Evolutionary conservation across 2,888 invertebrate species (phyloP).

Genomic region (Pediacus dermestoides): DNA sequence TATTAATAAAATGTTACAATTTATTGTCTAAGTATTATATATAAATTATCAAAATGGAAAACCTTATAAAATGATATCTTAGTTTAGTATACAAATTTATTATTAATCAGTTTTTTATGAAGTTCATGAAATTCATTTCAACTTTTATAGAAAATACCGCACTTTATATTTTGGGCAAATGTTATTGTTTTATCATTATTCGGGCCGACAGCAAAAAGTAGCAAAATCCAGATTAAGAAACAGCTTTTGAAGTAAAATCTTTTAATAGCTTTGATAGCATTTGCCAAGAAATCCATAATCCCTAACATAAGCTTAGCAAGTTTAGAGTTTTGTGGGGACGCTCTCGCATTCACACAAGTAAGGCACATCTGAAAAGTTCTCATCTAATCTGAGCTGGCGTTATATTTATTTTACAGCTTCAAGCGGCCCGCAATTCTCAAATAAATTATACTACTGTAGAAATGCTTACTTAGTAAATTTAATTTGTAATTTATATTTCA

Average conservation of each 20-base stretch:
- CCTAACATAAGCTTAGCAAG: conserved; percentile 7
- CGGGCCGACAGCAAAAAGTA: too few species aligned
- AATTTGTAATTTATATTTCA: conserved; percentile 27
- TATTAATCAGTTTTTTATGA: too few species aligned
- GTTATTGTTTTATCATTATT: too few species aligned
- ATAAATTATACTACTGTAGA: conserved; percentile 16
- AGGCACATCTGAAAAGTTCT: conserved; percentile 7
- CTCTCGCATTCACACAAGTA: conserved; percentile 1
- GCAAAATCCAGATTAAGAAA: neutral
- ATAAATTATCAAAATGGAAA: too few species aligned
- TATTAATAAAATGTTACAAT: too few species aligned
- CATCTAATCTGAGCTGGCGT: neutral
- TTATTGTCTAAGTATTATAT: too few species aligned
- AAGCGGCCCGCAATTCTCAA: conserved; percentile 18
- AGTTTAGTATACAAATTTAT: too few species aligned
- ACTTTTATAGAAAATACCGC: too few species aligned
- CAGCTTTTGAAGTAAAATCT: conserved; percentile 1
- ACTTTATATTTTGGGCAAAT: too few species aligned
- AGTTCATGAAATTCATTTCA: too few species aligned
- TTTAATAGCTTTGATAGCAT: conserved; percentile 1
- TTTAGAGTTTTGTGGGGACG: too few species aligned
- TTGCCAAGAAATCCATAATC: conserved; percentile 6
- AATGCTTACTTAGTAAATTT: conserved; percentile 20
- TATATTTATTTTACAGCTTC: conserved; percentile 22
- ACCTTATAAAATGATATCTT: too few species aligned